Evolutionary conservation across 2,113 vertebrate species (phyloP), one percentile per base, ranked within the genome.

Genomic region (Nothobranchius kuhntae): DNA sequence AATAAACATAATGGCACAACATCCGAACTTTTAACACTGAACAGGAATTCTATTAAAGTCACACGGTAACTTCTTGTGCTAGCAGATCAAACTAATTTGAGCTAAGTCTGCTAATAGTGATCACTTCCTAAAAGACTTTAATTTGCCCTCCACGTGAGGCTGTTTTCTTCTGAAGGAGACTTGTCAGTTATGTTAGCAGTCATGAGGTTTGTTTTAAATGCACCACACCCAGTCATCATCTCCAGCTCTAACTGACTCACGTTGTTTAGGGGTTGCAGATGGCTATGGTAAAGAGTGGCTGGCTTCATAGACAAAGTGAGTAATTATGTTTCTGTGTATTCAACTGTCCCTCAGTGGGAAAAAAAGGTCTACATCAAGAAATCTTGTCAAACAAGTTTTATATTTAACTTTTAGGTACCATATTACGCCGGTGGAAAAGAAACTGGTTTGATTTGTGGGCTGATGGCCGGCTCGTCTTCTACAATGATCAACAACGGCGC

Each of bases 401-500:
- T 14, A 21, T 9, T 54, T 1, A 1, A 0, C 6, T 66, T 7
- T 8, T 64, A 90, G 97, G 96, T 78, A 98, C 95, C 63, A 98
- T 99, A 86, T 83, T 99, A 82, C 95, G 95, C 26, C 93, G 96
- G 0, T 99, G 97, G 97, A 98, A 99, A 84, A 96, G 89, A 89
- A 99, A 99, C 85, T 99, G 96, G 96, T 98, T 99, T 90, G 96
- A 99, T 75, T 77, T 99, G 53, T 99, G 95, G 95, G 94, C 95
- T 30, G 94, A 97, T 38, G 96, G 96, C 13, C 93, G 94, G 24
- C 89, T 99, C 9, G 91, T 97, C 71, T 98, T 97, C 89, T 98
- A 96, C 3, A 95, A 95, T 40, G 94, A 98, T 61, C 95, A 96
- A 54, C 93, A 92, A 10, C 90, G 96, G 9, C 91, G 83, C 8